phyloP scores from a whole-genome alignment of 2,888 invertebrate species.

The Orthonevra nobilis region DNA sequence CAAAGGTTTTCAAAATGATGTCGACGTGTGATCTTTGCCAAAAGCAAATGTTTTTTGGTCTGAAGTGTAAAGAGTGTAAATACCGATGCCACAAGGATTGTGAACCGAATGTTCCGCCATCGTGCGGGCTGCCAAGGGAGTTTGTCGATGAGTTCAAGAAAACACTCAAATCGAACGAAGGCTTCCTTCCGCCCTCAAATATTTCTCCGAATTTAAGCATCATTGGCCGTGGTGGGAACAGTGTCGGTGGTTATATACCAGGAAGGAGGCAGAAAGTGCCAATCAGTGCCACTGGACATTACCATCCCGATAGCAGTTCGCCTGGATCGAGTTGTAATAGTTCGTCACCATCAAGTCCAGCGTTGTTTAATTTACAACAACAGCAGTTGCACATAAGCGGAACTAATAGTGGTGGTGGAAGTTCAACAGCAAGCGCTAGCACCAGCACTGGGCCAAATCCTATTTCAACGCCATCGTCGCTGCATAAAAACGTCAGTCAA shows the following conservation, averaged over 20 bases:
- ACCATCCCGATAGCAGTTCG: conserved; percentile 90
- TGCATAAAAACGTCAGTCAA: conserved; percentile 78
- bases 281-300: conserved; percentile 71
- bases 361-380: conserved; percentile 82
- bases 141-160: conserved; percentile 91
- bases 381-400: conserved; percentile 75
- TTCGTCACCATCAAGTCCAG: conserved; percentile 97
- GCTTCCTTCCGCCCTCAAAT: conserved; percentile 73
- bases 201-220: conserved; percentile 77
- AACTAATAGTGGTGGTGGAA: conserved; percentile 73
- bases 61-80: conserved; percentile 97
- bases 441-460: conserved; percentile 72
- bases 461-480: conserved; percentile 75
- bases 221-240: conserved; percentile 72
- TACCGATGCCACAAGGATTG: conserved; percentile 89
- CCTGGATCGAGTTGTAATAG: conserved; percentile 98
- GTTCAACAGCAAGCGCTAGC: conserved; percentile 62
- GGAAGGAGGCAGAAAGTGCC: conserved; percentile 71
- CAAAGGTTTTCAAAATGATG: conserved; percentile 92
- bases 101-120: conserved; percentile 93
- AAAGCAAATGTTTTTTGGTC: conserved; percentile 91
- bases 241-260: conserved; percentile 57
- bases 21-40: conserved; percentile 94
- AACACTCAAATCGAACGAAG: conserved; percentile 83
- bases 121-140: conserved; percentile 94